Percentiles rank a stretch among this genome's conserved stretches.
Conservation (phyloP, 2,888 invertebrate genomes). For the Clunio marinus region DNA sequence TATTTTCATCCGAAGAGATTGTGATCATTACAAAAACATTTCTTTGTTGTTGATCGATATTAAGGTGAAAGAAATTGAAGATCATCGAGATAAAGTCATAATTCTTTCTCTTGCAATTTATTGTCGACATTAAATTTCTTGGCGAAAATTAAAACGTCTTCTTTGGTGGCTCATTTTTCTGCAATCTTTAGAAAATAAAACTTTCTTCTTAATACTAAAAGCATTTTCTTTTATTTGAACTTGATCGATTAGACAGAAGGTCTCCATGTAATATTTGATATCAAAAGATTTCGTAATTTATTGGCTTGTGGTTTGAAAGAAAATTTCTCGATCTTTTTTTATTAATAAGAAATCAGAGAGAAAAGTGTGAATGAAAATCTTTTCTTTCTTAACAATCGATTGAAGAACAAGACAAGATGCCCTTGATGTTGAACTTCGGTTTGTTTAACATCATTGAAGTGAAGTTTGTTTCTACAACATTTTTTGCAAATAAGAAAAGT, state of each 20-base stretch:
- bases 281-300: slow-evolving; percentile 18
- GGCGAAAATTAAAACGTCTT: slow-evolving; percentile 23
- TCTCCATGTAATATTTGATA: slow-evolving; percentile 24
- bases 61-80: too few species aligned
- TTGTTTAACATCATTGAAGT: too few species aligned
- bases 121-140: neutral
- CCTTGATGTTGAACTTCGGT: too few species aligned
- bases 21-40: too few species aligned
- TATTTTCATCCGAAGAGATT: too few species aligned
- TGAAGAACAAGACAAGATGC: too few species aligned
- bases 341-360: neutral
- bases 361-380: slow-evolving; percentile 15
- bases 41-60: too few species aligned
- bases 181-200: neutral
- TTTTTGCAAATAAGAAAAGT: too few species aligned
- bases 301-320: slow-evolving; percentile 24
- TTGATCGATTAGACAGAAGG: slow-evolving; percentile 20
- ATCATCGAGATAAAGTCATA: neutral
- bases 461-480: too few species aligned
- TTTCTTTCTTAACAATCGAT: slow-evolving; percentile 11
- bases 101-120: neutral
- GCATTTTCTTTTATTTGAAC: neutral
- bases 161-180: slow-evolving; percentile 1
- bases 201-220: slow-evolving; percentile 1
- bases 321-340: neutral